phyloP scores from a whole-genome alignment of 2,888 invertebrate genomes.

The Ophioninae sp. region DNA sequence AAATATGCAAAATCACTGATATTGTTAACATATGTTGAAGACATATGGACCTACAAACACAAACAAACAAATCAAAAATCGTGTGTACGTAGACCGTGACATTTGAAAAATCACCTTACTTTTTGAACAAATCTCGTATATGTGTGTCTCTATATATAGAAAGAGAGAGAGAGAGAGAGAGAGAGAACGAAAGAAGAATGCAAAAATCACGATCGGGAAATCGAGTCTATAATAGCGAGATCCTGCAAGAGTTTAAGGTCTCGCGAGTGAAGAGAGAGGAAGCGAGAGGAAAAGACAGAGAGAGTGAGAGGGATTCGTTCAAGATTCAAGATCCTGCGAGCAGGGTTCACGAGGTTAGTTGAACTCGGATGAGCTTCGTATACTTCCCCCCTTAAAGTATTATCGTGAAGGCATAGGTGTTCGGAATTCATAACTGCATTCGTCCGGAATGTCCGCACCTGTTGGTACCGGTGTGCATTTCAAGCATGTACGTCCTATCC shows the following conservation, averaged over 20 bases:
- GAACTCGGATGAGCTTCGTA: neutral
- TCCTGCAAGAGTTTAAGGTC: conserved; percentile 23
- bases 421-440: conserved; percentile 57
- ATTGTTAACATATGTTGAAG: too few species aligned
- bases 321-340: conserved; percentile 1
- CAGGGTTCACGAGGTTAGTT: conserved; percentile 21
- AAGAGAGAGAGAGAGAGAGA: too few species aligned
- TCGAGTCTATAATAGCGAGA: neutral
- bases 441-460: conserved; percentile 51
- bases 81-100: too few species aligned
- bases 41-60: too few species aligned
- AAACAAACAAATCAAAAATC: too few species aligned
- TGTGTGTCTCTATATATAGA: too few species aligned
- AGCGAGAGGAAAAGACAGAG: too few species aligned
- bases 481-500: conserved; percentile 3
- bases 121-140: too few species aligned
- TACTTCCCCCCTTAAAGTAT: conserved; percentile 12
- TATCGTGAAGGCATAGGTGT: conserved; percentile 32
- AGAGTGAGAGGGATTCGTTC: neutral
- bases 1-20: too few species aligned
- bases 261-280: neutral
- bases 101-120: too few species aligned
- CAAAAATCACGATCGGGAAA: neutral
- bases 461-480: conserved; percentile 28
- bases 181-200: neutral